Base-by-base conservation (phyloP, 2,797 vertebrate genomes). In the Enteromius unitaeniatus region DNA sequence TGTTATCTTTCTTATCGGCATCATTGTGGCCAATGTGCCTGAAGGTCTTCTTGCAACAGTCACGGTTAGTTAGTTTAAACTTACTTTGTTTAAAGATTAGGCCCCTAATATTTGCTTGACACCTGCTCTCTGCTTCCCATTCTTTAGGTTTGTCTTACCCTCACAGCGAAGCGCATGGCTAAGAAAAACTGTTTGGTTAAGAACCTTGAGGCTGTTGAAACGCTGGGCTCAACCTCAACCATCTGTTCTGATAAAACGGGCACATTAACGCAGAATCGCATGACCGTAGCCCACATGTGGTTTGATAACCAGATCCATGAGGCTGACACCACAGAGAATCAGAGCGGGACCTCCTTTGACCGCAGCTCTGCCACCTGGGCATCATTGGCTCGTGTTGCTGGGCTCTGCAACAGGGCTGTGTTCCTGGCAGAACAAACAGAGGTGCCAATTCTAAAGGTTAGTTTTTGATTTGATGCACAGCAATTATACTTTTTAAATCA, bases 201-300 rank as follows among this genome's bases (percentile, higher is more conserved):
- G 92, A 97, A 96, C 89, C 84, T 97, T 2, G 96, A 97, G 85
- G 96, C 96, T 0, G 96, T 97, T 88, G 96, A 97, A 91, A 97
- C 96, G 3, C 73, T 97, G 81, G 96, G 96, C 2, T 97, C 96
- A 83, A 97, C 96, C 0, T 97, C 96, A 26, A 97, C 96, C 83
- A 97, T 97, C 90, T 97, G 96, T 82, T 97, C 96, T 0, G 96
- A 97, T 88, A 97, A 97, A 87, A 96, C 96, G 0, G 96, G 96
- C 79, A 97, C 96, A 17, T 93, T 97, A 83, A 97, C 96, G 19
- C 96, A 97, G 92, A 97, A 97, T 55, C 94, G 96, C 11, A 97
- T 97, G 96, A 97, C 96, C 0, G 96, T 97, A 83, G 96, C 96
- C 0, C 96, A 97, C 90, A 97, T 97, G 96, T 97, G 96, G 96